Evolutionary conservation across 2,797 vertebrate genomes (phyloP).

Genomic region (Sebastes melanostomus): DNA sequence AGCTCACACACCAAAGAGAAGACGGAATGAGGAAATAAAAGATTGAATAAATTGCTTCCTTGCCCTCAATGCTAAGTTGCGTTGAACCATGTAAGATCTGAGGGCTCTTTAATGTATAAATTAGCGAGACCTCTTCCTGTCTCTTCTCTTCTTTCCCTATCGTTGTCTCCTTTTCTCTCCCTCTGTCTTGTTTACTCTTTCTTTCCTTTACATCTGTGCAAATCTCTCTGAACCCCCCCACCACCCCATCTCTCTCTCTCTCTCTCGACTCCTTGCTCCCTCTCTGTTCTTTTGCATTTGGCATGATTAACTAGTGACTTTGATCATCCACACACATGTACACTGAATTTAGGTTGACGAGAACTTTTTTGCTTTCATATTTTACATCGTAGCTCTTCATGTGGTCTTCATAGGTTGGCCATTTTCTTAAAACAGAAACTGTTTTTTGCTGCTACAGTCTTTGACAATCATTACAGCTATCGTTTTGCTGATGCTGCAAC

Average conservation of each 20-base stretch:
- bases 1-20: conserved; percentile 59
- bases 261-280: conserved; percentile 29
- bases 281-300: conserved; percentile 62
- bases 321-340: conserved; percentile 63
- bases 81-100: conserved; percentile 72
- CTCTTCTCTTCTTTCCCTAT: conserved; percentile 51
- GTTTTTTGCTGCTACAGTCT: background rate
- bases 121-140: conserved; percentile 63
- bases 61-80: conserved; percentile 66
- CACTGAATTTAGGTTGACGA: conserved; percentile 51
- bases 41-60: conserved; percentile 75
- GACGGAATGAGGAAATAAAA: conserved; percentile 63
- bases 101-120: conserved; percentile 78
- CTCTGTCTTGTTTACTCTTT: conserved; percentile 59
- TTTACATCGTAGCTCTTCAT: conserved; percentile 27
- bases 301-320: conserved; percentile 69
- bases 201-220: conserved; percentile 29
- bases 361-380: conserved; percentile 60
- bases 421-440: conserved; percentile 11
- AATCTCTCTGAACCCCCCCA: background rate
- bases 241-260: background rate
- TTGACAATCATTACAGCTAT: background rate
- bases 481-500: background rate
- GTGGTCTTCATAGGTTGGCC: conserved; percentile 26
- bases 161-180: conserved; percentile 45